These are phyloP conservation scores for Pinctada fucata DNA, from an alignment of 2,888 invertebrate genomes.

Conservation along the genomic window DNA sequence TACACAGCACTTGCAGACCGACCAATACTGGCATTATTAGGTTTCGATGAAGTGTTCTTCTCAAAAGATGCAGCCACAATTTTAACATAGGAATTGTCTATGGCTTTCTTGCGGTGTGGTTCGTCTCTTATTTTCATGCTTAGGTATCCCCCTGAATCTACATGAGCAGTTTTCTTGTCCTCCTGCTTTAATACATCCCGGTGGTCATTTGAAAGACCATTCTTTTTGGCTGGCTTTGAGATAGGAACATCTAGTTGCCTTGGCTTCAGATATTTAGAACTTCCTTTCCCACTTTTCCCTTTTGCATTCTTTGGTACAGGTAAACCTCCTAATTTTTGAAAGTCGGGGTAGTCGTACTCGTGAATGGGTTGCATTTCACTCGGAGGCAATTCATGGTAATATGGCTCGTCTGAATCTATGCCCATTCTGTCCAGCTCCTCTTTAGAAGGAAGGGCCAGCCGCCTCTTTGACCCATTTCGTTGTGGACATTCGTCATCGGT, in stretches of 20 bases:
- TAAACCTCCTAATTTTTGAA: constrained; percentile 9
- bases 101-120: background rate
- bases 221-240: background rate
- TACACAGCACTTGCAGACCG: background rate
- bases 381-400: background rate
- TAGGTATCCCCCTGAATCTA: background rate
- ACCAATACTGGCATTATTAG: background rate
- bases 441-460: background rate
- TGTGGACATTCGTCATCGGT: background rate
- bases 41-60: background rate
- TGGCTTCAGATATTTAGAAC: background rate
- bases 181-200: background rate
- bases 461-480: background rate
- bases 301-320: background rate
- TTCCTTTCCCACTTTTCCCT: background rate
- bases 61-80: background rate
- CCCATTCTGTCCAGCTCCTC: background rate
- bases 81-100: background rate
- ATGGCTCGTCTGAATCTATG: background rate
- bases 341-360: constrained; percentile 22
- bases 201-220: background rate
- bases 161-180: background rate
- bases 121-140: background rate
- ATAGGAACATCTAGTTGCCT: background rate
- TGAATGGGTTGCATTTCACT: constrained; percentile 1